A percentile compares a stretch with the other conserved stretches of the same genome.
phyloP scores from a whole-genome alignment of 2,113 vertebrate genomes.

The Larimichthys crocea region DNA sequence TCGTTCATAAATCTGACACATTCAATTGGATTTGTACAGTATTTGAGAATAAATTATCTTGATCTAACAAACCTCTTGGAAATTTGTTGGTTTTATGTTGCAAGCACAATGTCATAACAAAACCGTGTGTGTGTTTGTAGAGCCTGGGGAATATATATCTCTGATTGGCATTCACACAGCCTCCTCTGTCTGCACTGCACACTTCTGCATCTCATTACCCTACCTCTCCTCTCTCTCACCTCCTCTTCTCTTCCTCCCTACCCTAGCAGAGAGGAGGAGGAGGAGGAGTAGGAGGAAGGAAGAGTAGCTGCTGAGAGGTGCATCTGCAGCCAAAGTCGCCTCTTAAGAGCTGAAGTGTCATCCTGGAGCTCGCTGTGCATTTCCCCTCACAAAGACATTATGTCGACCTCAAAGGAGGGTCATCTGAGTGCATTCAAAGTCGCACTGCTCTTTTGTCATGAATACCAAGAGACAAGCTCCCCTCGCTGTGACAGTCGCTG shows the following conservation, averaged over 20 bases:
- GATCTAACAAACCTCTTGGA: neutral
- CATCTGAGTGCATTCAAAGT: conserved; percentile 31
- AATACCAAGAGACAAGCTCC: conserved; percentile 12
- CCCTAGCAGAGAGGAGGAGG: conserved; percentile 11
- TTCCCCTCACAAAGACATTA: conserved; percentile 61
- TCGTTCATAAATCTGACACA: neutral
- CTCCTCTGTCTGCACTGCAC: conserved; percentile 42
- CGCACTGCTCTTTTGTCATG: conserved; percentile 25
- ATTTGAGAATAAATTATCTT: neutral
- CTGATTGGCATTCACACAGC: conserved; percentile 39
- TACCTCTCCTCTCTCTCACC: conserved; percentile 20
- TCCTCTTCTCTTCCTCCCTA: conserved; percentile 8
- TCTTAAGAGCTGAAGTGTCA: conserved; percentile 58
- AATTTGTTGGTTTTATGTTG: conserved; percentile 22
- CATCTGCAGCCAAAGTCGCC: conserved; percentile 57
- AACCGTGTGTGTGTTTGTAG: conserved; percentile 4
- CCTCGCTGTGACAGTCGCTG: conserved; percentile 30
- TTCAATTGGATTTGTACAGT: neutral
- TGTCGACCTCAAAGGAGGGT: conserved; percentile 49
- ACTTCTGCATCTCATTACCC: conserved; percentile 57
- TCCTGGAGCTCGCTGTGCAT: conserved; percentile 38
- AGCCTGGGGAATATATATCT: conserved; percentile 19
- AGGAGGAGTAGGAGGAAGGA: conserved; percentile 28
- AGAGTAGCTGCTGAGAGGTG: conserved; percentile 57
- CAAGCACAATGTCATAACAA: neutral